phyloP scores from a whole-genome alignment of 2,113 vertebrate species.

The Eulacestoma nigropectus region DNA sequence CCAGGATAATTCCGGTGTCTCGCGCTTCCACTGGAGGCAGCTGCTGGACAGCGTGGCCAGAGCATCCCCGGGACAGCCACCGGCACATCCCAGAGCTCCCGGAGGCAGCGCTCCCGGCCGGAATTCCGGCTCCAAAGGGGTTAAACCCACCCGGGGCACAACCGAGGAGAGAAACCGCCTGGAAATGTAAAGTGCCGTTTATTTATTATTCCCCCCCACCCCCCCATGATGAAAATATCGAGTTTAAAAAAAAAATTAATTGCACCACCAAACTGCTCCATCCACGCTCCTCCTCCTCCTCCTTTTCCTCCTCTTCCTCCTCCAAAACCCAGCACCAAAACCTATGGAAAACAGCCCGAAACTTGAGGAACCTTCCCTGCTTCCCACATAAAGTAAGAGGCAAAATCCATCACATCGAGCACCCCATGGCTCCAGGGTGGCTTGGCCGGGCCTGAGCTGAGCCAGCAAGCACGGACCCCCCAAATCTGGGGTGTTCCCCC shows the following conservation, averaged over 20 bases:
- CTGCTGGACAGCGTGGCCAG: neutral
- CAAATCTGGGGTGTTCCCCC: neutral
- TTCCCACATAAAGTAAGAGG: neutral
- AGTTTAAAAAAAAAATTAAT: neutral
- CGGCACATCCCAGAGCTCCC: neutral
- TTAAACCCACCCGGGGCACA: neutral
- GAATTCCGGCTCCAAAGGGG: neutral
- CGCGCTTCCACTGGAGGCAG: neutral
- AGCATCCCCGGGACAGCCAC: neutral
- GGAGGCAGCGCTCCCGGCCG: neutral
- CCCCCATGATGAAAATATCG: neutral
- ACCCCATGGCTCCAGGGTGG: neutral
- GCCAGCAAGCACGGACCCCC: neutral
- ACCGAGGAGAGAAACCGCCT: neutral
- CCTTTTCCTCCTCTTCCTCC: neutral
- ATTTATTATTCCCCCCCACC: neutral
- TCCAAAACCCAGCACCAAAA: neutral
- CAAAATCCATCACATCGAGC: neutral
- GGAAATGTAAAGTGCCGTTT: conserved; percentile 32
- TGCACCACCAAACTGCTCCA: neutral
- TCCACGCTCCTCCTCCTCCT: neutral
- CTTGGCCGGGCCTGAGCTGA: rapidly evolving
- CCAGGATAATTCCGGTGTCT: neutral
- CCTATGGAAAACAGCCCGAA: neutral
- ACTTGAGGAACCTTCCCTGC: neutral